Evolutionary conservation across 2,113 vertebrate species (phyloP).

Genomic region (Labrus mixtus): DNA sequence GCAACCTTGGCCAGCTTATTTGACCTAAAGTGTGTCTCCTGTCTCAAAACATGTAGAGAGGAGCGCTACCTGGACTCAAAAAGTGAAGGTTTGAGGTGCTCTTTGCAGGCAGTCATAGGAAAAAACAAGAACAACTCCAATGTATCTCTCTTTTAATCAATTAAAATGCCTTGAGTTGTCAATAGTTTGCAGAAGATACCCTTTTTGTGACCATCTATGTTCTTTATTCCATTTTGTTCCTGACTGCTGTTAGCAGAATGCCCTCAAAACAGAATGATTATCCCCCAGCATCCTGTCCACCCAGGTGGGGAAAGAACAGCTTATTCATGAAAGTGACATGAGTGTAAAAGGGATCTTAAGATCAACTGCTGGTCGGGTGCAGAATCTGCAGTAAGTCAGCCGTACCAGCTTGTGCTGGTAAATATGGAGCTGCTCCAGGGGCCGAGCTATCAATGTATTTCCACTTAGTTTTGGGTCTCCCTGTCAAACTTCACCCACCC

Average conservation of each 20-base stretch:
- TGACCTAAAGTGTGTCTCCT: no score
- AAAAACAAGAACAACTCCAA: no score
- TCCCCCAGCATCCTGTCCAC: neutral
- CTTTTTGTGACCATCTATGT: neutral
- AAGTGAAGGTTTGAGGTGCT: no score
- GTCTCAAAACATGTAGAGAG: no score
- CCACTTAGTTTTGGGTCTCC: constrained; percentile 25
- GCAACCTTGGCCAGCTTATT: no score
- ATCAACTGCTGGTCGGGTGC: constrained; percentile 11
- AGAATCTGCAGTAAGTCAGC: constrained; percentile 33
- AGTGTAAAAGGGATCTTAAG: constrained; percentile 5
- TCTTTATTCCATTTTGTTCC: neutral
- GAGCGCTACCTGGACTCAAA: no score
- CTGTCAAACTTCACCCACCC: constrained; percentile 46
- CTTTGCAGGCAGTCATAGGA: no score
- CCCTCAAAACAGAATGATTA: neutral
- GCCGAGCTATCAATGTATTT: constrained; percentile 19
- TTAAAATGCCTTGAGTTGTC: no score
- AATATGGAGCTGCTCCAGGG: constrained; percentile 48
- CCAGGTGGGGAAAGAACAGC: neutral
- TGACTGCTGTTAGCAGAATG: neutral
- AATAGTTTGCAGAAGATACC: no score
- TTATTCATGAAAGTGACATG: constrained; percentile 13
- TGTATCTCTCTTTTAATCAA: no score
- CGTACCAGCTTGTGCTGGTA: constrained; percentile 27